Percentiles rank a stretch among this genome's conserved stretches.
phyloP scores from a whole-genome alignment of 92 coral and sea anemone species.

The Phenganax stokvisi region DNA sequence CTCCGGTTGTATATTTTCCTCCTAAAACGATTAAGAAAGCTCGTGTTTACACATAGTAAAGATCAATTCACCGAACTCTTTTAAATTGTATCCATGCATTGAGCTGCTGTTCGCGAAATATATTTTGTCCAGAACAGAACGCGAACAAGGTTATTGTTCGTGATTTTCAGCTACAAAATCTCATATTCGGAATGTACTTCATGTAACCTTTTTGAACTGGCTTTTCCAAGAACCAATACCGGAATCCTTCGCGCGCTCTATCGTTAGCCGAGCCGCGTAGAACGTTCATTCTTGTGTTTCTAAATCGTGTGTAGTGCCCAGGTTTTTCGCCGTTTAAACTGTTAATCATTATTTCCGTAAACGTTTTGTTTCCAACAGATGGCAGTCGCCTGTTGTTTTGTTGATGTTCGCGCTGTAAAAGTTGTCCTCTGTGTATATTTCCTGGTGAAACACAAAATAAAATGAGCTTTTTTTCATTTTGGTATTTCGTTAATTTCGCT shows the following conservation, averaged over 20 bases:
- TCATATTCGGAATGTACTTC: too few relatives aligned
- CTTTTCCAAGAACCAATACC: constrained; percentile 92
- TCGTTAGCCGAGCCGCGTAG: constrained; percentile 94
- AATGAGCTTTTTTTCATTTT: too few relatives aligned
- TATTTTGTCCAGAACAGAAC: too few relatives aligned
- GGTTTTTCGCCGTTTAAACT: constrained; percentile 83
- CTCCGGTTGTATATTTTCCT: constrained; percentile 85
- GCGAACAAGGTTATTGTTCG: too few relatives aligned
- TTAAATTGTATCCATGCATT: too few relatives aligned
- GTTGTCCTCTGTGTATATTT: neutral
- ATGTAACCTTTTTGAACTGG: constrained; percentile 64
- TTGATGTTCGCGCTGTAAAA: constrained; percentile 52
- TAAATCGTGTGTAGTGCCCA: constrained; percentile 75
- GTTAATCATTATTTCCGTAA: constrained; percentile 64
- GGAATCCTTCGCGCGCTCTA: constrained; percentile 85
- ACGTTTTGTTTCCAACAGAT: constrained; percentile 73
- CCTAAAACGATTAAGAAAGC: constrained; percentile 45
- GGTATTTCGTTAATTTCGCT: neutral
- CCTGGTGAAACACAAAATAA: neutral
- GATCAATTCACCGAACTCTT: too few relatives aligned
- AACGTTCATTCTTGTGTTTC: constrained; percentile 70
- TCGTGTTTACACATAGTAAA: too few relatives aligned
- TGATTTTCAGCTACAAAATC: too few relatives aligned
- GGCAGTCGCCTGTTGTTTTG: constrained; percentile 79
- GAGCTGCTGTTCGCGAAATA: too few relatives aligned